Conservation (phyloP, 1,140 invertebrate species). For the Aculops lycopersici region DNA sequence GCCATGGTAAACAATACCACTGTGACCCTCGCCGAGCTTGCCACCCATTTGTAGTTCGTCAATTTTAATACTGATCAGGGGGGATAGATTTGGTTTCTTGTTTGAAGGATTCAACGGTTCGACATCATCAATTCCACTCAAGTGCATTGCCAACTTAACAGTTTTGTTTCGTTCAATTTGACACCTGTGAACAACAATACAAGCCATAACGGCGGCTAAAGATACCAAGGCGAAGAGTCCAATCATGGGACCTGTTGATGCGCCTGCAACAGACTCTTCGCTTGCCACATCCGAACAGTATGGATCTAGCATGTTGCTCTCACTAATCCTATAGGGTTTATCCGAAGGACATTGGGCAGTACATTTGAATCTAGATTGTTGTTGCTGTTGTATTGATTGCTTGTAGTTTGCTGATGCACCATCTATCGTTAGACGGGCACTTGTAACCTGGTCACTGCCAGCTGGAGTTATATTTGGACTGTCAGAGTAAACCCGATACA, state of each 20-base stretch:
- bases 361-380: constrained; percentile 38
- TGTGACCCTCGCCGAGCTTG: constrained; percentile 79
- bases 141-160: constrained; percentile 47
- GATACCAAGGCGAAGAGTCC: too few species aligned
- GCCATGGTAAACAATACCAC: constrained; percentile 77
- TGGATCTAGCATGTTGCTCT: constrained; percentile 31
- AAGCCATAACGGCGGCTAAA: too few species aligned
- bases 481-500: constrained; percentile 39
- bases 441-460: too few species aligned
- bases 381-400: constrained; percentile 16
- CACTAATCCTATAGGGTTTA: constrained; percentile 38
- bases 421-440: too few species aligned
- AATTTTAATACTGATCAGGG: constrained; percentile 70
- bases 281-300: constrained; percentile 48
- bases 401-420: too few species aligned
- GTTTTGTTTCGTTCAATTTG: constrained; percentile 74
- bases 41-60: constrained; percentile 59
- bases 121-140: constrained; percentile 40
- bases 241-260: too few species aligned
- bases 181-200: too few species aligned
- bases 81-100: constrained; percentile 65
- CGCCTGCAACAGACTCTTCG: too few species aligned
- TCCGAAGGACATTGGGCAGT: constrained; percentile 44
- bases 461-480: too few species aligned
- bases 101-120: constrained; percentile 55